Conservation (phyloP, 1,140 invertebrate species). For the Popillia japonica region DNA sequence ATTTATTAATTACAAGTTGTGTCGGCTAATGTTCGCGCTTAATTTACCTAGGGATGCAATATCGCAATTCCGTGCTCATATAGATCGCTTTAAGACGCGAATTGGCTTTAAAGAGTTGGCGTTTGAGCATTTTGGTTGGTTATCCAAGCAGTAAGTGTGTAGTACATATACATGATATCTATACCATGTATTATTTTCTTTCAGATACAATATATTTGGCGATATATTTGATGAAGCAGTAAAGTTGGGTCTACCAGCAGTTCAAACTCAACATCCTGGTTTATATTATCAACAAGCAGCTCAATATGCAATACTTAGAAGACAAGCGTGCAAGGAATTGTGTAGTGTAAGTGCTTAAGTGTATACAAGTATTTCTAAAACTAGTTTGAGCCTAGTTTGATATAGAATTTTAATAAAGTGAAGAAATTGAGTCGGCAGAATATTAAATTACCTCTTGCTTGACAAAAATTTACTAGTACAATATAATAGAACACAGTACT, state of each 20-base stretch:
- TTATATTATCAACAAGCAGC: constrained; percentile 96
- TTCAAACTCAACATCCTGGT: constrained; percentile 95
- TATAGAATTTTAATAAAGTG: too few species aligned
- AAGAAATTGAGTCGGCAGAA: too few species aligned
- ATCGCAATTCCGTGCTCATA: constrained; percentile 89
- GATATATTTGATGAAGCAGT: constrained; percentile 96
- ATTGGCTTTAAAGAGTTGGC: constrained; percentile 82
- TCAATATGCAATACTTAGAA: constrained; percentile 81
- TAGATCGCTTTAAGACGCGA: constrained; percentile 85
- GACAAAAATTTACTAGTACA: too few species aligned
- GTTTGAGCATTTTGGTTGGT: constrained; percentile 97
- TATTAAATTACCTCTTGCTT: too few species aligned
- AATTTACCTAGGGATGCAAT: constrained; percentile 93
- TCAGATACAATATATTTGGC: constrained; percentile 80
- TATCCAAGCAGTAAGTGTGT: constrained; percentile 86
- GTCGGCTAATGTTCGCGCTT: constrained; percentile 85
- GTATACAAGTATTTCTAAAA: not conserved
- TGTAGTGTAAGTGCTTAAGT: constrained; percentile 68
- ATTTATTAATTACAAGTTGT: constrained; percentile 96
- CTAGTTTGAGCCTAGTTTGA: not conserved
- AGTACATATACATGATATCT: not conserved
- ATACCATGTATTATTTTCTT: constrained; percentile 21
- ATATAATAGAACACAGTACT: too few species aligned
- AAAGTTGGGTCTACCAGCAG: constrained; percentile 83
- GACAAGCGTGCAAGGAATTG: constrained; percentile 76